These are phyloP conservation scores for Alloplasta piceator DNA, from an alignment of 2,888 invertebrate species.

Conservation along the genomic window DNA sequence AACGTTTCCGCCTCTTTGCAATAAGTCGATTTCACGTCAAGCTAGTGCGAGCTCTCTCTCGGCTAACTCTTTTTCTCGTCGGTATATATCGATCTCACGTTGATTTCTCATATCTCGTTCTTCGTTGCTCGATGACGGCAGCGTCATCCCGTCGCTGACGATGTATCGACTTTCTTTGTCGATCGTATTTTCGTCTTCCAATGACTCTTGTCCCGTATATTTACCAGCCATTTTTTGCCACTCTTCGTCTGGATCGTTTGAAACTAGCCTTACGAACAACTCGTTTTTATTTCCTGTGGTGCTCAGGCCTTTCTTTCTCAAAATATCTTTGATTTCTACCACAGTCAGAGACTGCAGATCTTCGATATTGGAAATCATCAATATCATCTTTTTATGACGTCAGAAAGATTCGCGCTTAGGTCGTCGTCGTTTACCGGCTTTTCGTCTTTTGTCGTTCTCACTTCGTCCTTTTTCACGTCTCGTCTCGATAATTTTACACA, in stretches of 20 bases:
- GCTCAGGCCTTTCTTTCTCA: slow-evolving; percentile 15
- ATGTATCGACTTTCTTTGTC: background rate
- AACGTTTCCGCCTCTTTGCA: background rate
- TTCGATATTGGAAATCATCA: background rate
- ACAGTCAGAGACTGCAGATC: slow-evolving; percentile 14
- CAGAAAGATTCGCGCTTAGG: background rate
- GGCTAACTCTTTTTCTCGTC: slow-evolving; percentile 44
- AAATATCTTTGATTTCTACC: slow-evolving; percentile 22
- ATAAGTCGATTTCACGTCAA: slow-evolving; percentile 39
- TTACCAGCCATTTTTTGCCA: background rate
- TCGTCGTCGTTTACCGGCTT: background rate
- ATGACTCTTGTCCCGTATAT: background rate
- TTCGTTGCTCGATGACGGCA: background rate
- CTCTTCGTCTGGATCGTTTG: slow-evolving; percentile 8
- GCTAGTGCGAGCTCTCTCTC: slow-evolving; percentile 43
- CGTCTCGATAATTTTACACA: background rate
- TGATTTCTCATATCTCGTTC: background rate
- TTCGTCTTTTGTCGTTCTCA: background rate
- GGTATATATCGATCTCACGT: slow-evolving; percentile 23
- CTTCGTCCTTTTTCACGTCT: background rate
- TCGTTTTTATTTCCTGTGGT: slow-evolving; percentile 19
- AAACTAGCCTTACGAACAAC: slow-evolving; percentile 1
- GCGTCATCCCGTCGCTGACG: background rate
- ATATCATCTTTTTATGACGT: background rate
- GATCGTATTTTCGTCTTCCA: background rate